phyloP scores from a whole-genome alignment of 2,888 invertebrate species.

The Dorcus parallelipipedus region DNA sequence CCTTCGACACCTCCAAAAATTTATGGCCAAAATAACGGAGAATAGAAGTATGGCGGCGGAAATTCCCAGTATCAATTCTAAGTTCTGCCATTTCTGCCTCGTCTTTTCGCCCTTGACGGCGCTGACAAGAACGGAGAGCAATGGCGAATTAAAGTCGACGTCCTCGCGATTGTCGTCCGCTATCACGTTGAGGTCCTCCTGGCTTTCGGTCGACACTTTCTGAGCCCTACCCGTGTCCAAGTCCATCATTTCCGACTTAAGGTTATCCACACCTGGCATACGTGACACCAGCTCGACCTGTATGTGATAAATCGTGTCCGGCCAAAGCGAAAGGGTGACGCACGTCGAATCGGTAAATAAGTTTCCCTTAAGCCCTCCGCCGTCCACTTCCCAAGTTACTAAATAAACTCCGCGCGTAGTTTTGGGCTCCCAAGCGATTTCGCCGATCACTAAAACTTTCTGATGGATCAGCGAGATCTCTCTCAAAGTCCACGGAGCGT shows the following conservation, averaged over 20 bases:
- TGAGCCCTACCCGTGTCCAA: conserved; percentile 62
- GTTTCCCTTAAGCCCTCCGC: conserved; percentile 77
- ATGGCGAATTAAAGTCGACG: conserved; percentile 51
- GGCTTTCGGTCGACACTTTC: conserved; percentile 62
- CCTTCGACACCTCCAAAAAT: conserved; percentile 58
- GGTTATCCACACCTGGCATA: conserved; percentile 59
- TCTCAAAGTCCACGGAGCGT: conserved; percentile 60
- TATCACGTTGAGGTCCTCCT: conserved; percentile 58
- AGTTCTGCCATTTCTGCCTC: conserved; percentile 54
- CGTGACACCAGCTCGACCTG: conserved; percentile 68
- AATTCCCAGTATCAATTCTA: conserved; percentile 59
- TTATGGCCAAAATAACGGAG: conserved; percentile 53
- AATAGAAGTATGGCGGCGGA: conserved; percentile 54
- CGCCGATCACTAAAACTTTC: conserved; percentile 67
- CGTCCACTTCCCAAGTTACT: conserved; percentile 81
- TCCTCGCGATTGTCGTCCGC: conserved; percentile 39
- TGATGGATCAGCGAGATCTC: conserved; percentile 71
- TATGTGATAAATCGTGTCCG: conserved; percentile 76
- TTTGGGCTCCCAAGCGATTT: conserved; percentile 71
- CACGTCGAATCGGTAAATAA: conserved; percentile 77
- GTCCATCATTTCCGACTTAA: conserved; percentile 64
- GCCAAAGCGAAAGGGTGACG: conserved; percentile 76
- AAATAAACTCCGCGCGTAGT: conserved; percentile 67
- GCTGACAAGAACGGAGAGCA: conserved; percentile 61
- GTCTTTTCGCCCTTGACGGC: conserved; percentile 61